Evolutionary conservation across 2,888 invertebrate species (phyloP).

Genomic region (Amitus sp.): DNA sequence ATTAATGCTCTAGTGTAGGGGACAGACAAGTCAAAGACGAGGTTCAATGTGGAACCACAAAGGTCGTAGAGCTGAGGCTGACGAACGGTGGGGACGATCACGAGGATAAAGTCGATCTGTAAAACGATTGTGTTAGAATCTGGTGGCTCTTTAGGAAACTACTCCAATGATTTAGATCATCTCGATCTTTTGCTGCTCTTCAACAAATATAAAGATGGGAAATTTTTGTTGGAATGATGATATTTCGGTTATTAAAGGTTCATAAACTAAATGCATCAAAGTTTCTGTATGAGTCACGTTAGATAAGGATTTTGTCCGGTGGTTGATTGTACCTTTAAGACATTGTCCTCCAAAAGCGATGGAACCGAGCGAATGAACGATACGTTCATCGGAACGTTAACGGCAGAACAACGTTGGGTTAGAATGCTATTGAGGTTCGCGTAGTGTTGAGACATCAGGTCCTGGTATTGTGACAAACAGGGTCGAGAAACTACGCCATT

Average conservation of each 20-base stretch:
- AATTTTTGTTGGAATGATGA: no score
- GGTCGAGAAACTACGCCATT: constrained; percentile 88
- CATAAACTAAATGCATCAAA: no score
- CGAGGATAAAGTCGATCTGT: constrained; percentile 85
- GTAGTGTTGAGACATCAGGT: constrained; percentile 84
- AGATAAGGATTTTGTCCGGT: no score
- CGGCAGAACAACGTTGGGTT: constrained; percentile 92
- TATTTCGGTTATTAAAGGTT: no score
- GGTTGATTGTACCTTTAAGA: constrained; percentile 73
- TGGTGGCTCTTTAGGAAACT: no score
- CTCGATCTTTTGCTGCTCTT: no score
- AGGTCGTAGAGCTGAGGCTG: constrained; percentile 94
- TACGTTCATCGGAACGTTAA: constrained; percentile 94
- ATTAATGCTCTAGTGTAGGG: constrained; percentile 92
- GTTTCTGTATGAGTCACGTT: no score
- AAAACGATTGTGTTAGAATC: constrained; percentile 12
- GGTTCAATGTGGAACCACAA: constrained; percentile 91
- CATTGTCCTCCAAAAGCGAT: constrained; percentile 84
- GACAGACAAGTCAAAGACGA: constrained; percentile 94
- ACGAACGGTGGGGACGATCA: constrained; percentile 86
- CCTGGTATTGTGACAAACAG: constrained; percentile 87
- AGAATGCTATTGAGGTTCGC: constrained; percentile 81
- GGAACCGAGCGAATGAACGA: constrained; percentile 86
- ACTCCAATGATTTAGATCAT: no score
- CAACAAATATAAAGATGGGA: no score